These are phyloP conservation scores for Hirtodrosophila alboralis DNA, from an alignment of 2,888 invertebrate species.

Conservation along the genomic window DNA sequence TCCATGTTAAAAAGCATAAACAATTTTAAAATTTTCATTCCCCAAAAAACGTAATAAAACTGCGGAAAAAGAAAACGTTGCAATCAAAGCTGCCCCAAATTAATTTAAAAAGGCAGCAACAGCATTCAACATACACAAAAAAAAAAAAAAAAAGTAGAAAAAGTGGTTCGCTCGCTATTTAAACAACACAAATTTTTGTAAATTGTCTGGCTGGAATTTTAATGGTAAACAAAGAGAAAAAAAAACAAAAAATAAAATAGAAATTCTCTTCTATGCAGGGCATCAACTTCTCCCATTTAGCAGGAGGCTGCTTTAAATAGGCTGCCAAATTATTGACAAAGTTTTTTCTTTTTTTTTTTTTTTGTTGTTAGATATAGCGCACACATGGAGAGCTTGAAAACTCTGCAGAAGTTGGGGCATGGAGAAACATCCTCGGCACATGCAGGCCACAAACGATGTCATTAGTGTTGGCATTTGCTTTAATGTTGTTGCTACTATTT, in stretches of 20 bases:
- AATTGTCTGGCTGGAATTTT: conserved; percentile 74
- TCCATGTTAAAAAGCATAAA: conserved; percentile 64
- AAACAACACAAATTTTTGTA: conserved; percentile 73
- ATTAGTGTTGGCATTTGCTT: conserved; percentile 64
- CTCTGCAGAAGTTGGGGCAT: neutral
- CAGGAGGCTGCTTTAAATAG: conserved; percentile 67
- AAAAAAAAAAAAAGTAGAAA: conserved; percentile 6
- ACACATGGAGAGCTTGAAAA: conserved; percentile 28
- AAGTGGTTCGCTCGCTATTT: conserved; percentile 61
- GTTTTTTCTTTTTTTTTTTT: too few relatives aligned
- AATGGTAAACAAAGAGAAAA: conserved; percentile 67
- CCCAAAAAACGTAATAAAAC: neutral
- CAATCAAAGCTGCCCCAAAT: conserved; percentile 75
- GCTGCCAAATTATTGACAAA: conserved; percentile 71
- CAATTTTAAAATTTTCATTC: conserved; percentile 48
- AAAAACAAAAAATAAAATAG: conserved; percentile 11
- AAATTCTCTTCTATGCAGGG: too few relatives aligned
- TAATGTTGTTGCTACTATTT: conserved; percentile 45
- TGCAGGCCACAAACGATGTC: conserved; percentile 71
- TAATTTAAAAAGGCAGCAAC: conserved; percentile 64
- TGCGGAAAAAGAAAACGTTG: conserved; percentile 17
- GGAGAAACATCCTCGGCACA: conserved; percentile 22
- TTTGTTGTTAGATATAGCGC: conserved; percentile 22
- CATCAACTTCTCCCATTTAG: conserved; percentile 45
- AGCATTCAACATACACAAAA: conserved; percentile 6